phyloP scores from a whole-genome alignment of 2,888 invertebrate genomes.

The Ichneumoninae sp. region DNA sequence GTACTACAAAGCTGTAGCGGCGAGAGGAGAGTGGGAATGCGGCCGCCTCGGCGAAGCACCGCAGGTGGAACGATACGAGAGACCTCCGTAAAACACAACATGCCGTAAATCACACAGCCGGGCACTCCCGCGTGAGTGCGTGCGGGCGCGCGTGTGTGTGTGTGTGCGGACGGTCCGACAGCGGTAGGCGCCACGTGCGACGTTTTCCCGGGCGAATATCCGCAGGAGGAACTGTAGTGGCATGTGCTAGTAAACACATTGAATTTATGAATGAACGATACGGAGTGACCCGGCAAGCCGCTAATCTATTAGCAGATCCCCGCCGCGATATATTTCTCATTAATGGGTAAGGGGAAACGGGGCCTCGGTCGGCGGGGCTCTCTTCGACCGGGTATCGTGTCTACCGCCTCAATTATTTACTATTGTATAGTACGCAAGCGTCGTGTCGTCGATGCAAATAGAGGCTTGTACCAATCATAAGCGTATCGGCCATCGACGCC shows the following conservation, averaged over 20 bases:
- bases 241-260: constrained; percentile 23
- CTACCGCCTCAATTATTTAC: neutral
- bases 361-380: neutral
- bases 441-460: neutral
- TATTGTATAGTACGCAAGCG: constrained; percentile 6
- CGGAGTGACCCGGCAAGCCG: constrained; percentile 32
- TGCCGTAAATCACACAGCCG: constrained; percentile 57
- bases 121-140: constrained; percentile 9
- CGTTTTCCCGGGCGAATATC: constrained; percentile 58
- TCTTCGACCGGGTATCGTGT: neutral
- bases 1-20: neutral
- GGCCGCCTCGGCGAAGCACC: constrained; percentile 22
- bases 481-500: neutral
- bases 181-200: constrained; percentile 56
- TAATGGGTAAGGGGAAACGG: constrained; percentile 72
- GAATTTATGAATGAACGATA: constrained; percentile 67
- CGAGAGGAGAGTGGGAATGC: constrained; percentile 10
- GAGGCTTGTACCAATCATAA: neutral
- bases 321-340: constrained; percentile 74
- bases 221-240: constrained; percentile 18
- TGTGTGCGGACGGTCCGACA: constrained; percentile 18
- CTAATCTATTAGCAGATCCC: constrained; percentile 79
- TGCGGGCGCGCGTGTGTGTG: neutral
- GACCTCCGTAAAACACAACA: constrained; percentile 59
- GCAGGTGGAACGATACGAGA: constrained; percentile 49